phyloP scores from a whole-genome alignment of 2,797 vertebrate species.

The Sebastes goodei region DNA sequence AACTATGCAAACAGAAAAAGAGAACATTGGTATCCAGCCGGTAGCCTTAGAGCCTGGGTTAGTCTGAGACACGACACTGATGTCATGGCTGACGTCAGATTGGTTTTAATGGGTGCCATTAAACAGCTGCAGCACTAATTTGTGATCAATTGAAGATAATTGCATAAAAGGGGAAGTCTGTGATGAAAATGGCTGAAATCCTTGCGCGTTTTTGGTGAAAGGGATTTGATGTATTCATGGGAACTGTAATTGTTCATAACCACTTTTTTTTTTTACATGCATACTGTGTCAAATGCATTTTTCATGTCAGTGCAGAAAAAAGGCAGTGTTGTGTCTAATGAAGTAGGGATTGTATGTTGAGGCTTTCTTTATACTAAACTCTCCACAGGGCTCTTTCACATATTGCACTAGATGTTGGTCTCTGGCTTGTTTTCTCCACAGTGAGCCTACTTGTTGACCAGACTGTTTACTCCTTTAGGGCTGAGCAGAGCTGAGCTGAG shows the following conservation, averaged over 20 bases:
- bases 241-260: background rate
- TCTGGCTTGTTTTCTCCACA: background rate
- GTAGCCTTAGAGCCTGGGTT: background rate
- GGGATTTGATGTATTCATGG: background rate
- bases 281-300: background rate
- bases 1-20: background rate
- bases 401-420: background rate
- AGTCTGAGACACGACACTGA: background rate
- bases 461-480: background rate
- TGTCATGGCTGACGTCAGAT: background rate
- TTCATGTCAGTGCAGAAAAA: background rate
- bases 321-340: background rate
- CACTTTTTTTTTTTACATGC: background rate
- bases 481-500: background rate
- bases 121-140: background rate
- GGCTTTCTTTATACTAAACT: background rate
- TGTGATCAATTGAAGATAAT: background rate
- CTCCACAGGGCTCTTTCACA: background rate
- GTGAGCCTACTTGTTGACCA: background rate
- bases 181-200: background rate
- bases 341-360: background rate
- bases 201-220: background rate
- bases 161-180: background rate
- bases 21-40: background rate
- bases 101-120: background rate